Percentiles rank a stretch among this genome's conserved stretches.
These are phyloP conservation scores for Hyposmocoma kahamanoa DNA, from an alignment of 1,140 invertebrate genomes.

Conservation along the genomic window DNA sequence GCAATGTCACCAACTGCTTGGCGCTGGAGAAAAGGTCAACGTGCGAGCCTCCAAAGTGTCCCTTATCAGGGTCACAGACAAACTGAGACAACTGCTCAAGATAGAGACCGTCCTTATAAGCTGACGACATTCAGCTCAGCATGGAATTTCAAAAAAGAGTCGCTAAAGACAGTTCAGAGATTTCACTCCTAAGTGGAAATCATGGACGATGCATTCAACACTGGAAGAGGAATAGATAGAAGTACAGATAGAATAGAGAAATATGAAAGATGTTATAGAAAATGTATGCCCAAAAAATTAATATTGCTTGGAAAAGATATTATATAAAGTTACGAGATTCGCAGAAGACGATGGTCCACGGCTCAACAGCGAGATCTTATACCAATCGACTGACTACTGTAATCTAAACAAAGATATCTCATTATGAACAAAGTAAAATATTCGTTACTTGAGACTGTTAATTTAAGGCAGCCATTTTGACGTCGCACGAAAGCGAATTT, in stretches of 20 bases:
- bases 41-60: conserved; percentile 85
- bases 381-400: conserved; percentile 54
- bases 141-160: no score
- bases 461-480: conserved; percentile 53
- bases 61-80: conserved; percentile 88
- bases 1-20: conserved; percentile 83
- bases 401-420: conserved; percentile 53
- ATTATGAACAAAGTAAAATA: conserved; percentile 60
- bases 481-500: conserved; percentile 4
- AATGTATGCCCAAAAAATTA: conserved; percentile 6
- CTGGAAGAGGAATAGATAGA: not conserved
- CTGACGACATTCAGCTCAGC: no score
- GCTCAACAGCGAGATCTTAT: conserved; percentile 44
- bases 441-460: conserved; percentile 60
- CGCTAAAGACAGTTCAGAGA: conserved; percentile 20
- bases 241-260: no score
- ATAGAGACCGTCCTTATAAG: conserved; percentile 79
- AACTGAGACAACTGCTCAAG: conserved; percentile 80
- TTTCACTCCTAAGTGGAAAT: not conserved
- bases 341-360: conserved; percentile 13
- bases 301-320: not conserved
- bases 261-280: conserved; percentile 4
- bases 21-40: conserved; percentile 84
- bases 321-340: no score
- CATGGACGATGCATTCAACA: not conserved